Evolutionary conservation across 2,113 vertebrate species (phyloP), one percentile per base, ranked within the genome.

Genomic region (Okapia johnstoni): DNA sequence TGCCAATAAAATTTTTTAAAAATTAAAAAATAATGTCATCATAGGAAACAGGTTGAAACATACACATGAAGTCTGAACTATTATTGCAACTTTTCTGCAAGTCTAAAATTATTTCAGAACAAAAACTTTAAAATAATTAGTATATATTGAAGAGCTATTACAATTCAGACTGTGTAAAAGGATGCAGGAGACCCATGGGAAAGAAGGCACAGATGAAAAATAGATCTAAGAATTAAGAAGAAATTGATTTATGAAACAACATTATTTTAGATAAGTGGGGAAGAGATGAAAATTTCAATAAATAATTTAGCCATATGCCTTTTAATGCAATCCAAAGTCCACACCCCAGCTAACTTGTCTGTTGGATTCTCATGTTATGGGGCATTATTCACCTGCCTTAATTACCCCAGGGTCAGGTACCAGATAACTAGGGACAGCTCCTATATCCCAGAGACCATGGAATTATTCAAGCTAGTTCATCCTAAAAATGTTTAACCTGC

Each of bases 261-360:
- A 83, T 54, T 54, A 83, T 58, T 92, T 90, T 15, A 92, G 40
- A 79, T 61, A 10, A 33, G 4, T 88, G 28, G 12, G 26, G 13
- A 76, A 96, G 23, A 6, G 40, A 60, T 90, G 11, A 83, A 88
- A 3, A 57, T 87, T 40, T 94, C 23, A 92, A 70, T 40, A 70
- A 19, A 81, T 36, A 70, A 73, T 40, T 86, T 40, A 25, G 8
- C 66, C 54, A 30, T 15, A 36, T 60, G n/a, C 28, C n/a, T 85
- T 85, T 90, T 58, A 85, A 52, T 61, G 46, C 6, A 50, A 84
- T 30, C 58, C 60, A 52, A 25, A 85, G 14, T 26, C 43, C n/a
- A 76, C 14, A n/a, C 1, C 14, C 10, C 33, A 43, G 9, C 19
- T 28, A 57, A 76, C 46, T 60, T 70, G 25, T 76, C 30, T 40